These are phyloP conservation scores for Onychomys arenicola DNA, from an alignment of 2,797 vertebrate species.

Conservation along the genomic window DNA sequence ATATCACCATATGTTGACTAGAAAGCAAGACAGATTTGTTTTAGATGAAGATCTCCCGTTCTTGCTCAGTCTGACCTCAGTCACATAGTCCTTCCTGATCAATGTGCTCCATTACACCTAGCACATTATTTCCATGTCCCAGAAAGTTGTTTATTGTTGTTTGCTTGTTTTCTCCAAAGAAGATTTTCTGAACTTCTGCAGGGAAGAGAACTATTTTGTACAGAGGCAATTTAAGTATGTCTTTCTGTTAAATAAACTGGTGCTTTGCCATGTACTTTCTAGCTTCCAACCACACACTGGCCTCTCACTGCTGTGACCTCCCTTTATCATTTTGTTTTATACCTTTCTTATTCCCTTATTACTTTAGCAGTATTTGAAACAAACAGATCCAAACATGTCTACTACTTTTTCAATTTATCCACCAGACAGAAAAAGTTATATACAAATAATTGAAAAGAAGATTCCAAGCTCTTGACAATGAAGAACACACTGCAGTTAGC, in stretches of 20 bases:
- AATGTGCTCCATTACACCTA: too few relatives aligned
- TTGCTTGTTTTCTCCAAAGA: background rate
- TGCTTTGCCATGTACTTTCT: background rate
- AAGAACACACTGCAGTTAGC: background rate
- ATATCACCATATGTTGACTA: background rate
- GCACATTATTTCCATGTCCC: background rate
- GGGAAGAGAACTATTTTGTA: background rate
- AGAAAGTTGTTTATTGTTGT: background rate
- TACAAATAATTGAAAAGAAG: background rate
- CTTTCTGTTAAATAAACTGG: background rate
- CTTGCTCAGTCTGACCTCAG: too few relatives aligned
- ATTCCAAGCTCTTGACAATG: background rate
- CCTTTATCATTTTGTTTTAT: background rate
- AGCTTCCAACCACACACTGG: background rate
- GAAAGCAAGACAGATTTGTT: background rate
- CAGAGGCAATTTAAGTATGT: background rate
- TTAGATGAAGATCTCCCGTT: background rate
- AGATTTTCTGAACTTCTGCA: background rate
- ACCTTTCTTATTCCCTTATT: background rate
- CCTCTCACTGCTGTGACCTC: background rate
- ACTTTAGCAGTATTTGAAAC: background rate
- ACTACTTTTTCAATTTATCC: background rate
- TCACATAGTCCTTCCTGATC: background rate
- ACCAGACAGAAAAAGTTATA: background rate
- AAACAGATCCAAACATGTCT: background rate